Percentiles rank a stretch among this genome's conserved stretches.
These are phyloP conservation scores for Phylloscopus whistleri DNA, from an alignment of 2,113 vertebrate genomes.

Conservation along the genomic window DNA sequence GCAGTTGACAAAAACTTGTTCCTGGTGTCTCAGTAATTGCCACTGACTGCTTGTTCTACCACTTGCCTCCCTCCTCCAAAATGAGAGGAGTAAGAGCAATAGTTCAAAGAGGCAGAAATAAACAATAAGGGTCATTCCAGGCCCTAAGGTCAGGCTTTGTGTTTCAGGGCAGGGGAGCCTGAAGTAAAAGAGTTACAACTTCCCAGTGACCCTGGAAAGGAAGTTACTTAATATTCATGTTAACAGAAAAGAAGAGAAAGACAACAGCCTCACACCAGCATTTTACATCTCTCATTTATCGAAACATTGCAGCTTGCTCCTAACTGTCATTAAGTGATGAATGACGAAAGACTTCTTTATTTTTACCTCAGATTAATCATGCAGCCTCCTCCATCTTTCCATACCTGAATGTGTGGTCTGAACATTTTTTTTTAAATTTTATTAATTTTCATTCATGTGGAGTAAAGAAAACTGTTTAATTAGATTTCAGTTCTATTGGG, in stretches of 20 bases:
- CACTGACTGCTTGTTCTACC: not conserved
- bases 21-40: not conserved
- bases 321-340: conserved; percentile 65
- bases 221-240: conserved; percentile 79
- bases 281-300: conserved; percentile 61
- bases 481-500: conserved; percentile 8
- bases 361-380: conserved; percentile 71
- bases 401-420: conserved; percentile 14
- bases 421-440: not conserved
- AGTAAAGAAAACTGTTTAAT: conserved; percentile 61
- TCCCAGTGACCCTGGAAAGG: conserved; percentile 67
- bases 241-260: conserved; percentile 72
- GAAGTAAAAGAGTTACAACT: conserved; percentile 59
- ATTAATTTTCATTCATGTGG: not conserved
- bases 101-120: not conserved
- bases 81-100: not conserved
- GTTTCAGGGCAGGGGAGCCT: not conserved
- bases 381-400: conserved; percentile 40
- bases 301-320: conserved; percentile 69
- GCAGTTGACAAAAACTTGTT: not conserved
- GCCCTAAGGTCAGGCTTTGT: conserved; percentile 27
- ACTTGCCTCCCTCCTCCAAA: not conserved
- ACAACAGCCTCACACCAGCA: conserved; percentile 38
- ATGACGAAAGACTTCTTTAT: conserved; percentile 60
- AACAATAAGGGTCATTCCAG: conserved; percentile 3